Evolutionary conservation across 2,888 invertebrate species (phyloP).

Genomic region (Aphidius colemani): DNA sequence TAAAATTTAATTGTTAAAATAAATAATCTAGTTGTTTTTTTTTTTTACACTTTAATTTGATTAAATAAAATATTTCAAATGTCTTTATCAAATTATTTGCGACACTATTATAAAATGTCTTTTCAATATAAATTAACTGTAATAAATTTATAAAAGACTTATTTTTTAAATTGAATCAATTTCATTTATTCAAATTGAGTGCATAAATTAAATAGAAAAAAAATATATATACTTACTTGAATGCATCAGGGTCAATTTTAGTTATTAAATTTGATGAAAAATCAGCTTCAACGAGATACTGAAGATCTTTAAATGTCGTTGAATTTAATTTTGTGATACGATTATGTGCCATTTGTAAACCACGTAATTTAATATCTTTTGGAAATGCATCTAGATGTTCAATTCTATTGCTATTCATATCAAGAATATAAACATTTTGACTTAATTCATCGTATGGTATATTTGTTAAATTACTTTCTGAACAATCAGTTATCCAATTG

Average conservation of each 20-base stretch:
- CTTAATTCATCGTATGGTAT: slow-evolving; percentile 73
- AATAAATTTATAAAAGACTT: background rate
- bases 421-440: slow-evolving; percentile 72
- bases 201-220: background rate
- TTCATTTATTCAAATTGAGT: background rate
- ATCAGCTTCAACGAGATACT: slow-evolving; percentile 73
- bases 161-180: background rate
- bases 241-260: slow-evolving; percentile 69
- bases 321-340: slow-evolving; percentile 65
- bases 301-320: slow-evolving; percentile 69
- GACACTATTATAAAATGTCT: background rate
- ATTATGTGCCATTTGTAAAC: slow-evolving; percentile 74
- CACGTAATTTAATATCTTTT: slow-evolving; percentile 70
- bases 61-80: too few species aligned
- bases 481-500: slow-evolving; percentile 79
- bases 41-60: too few species aligned
- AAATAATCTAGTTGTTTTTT: too few species aligned
- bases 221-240: slow-evolving; percentile 62
- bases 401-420: slow-evolving; percentile 73
- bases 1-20: slow-evolving; percentile 1
- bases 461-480: slow-evolving; percentile 73
- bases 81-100: background rate
- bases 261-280: slow-evolving; percentile 71
- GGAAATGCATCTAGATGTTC: slow-evolving; percentile 68
- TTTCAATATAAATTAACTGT: background rate